These are phyloP conservation scores for Caenorhabditis panamensis DNA, from an alignment of 2,888 invertebrate genomes.

Conservation along the genomic window DNA sequence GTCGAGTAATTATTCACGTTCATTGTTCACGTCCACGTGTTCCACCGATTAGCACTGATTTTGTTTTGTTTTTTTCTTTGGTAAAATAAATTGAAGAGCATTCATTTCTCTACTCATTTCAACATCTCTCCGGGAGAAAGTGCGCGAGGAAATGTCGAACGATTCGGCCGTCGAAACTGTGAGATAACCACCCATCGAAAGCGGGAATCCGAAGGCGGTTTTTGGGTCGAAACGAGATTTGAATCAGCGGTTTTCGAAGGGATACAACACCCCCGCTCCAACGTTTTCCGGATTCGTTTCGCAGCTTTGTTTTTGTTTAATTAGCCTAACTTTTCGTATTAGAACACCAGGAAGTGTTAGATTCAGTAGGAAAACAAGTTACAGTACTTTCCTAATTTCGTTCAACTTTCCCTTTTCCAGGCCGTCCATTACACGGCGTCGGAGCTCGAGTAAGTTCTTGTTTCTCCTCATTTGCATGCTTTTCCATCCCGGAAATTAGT, in stretches of 20 bases:
- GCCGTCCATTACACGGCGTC: conserved; percentile 30
- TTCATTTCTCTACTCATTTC: conserved; percentile 9
- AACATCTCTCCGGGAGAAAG: conserved; percentile 9
- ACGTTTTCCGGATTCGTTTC: no score
- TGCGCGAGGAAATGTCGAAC: conserved; percentile 13
- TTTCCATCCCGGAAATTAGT: conserved; percentile 23
- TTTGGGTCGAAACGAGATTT: conserved; percentile 17
- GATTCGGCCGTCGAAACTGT: conserved; percentile 12
- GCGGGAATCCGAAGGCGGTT: conserved; percentile 10
- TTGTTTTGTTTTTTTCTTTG: neutral
- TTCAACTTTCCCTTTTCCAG: conserved; percentile 15
- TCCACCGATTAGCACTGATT: conserved; percentile 1
- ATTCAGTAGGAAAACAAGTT: neutral
- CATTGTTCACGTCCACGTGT: no score
- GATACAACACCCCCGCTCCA: no score
- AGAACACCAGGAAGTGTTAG: no score
- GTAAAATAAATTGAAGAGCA: no score
- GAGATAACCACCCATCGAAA: no score
- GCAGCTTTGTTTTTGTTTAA: no score
- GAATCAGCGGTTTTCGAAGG: neutral
- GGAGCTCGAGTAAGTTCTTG: conserved; percentile 29
- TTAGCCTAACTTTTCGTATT: no score
- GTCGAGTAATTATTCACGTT: conserved; percentile 45
- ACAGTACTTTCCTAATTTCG: no score
- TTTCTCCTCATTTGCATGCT: neutral